Evolutionary conservation across 2,888 invertebrate species (phyloP), one percentile per base, ranked within the genome.

Genomic region (Dorcus hopei): DNA sequence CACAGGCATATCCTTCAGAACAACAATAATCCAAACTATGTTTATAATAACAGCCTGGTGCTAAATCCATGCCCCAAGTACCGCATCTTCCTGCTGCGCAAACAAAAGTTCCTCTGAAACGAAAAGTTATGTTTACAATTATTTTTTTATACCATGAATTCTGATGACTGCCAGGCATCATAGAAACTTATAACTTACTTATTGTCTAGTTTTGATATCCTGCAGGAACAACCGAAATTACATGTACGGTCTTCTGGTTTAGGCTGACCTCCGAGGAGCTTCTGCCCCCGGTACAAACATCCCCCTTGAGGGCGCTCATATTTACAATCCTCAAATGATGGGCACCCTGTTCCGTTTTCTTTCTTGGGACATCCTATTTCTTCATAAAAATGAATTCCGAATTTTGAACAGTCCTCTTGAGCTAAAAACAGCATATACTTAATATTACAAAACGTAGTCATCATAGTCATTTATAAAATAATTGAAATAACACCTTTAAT

Each of bases 61-160:
- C 9, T 42, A 40, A 6, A 23, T 26, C 16, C 9, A 3, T 9
- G 33, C 23, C 23, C 33, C 39, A 47, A 47, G 7, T 23, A 14
- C 49, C 49, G 14, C 53, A 58, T n/a, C 45, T 43, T 39, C 54
- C 54, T 49, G 49, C 26, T n/a, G 54, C 58, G 26, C 58, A 58
- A 6, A 43, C 6, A 33, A 50, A 54, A 23, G n/a, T 23, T 38
- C 49, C 50, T 42, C 58, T 58, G 23, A 8, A 43, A 7, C 9
- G 9, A 43, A 7, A 43, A 43, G 9, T 19, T 19, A 19, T 19
- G 19, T 19, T 19, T 8, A 4, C 5, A 33, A 6, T 33, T 33
- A 6, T 6, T 33, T 33, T 14, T 33, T 33, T 33, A 7, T 33
- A 6, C 2, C 26, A 6, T 33, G 26, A 33, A 47, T 33, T 7